Evolutionary conservation across 2,888 invertebrate genomes (phyloP), one percentile per base, ranked within the genome.

Genomic region (Chloroclystis v-ata): DNA sequence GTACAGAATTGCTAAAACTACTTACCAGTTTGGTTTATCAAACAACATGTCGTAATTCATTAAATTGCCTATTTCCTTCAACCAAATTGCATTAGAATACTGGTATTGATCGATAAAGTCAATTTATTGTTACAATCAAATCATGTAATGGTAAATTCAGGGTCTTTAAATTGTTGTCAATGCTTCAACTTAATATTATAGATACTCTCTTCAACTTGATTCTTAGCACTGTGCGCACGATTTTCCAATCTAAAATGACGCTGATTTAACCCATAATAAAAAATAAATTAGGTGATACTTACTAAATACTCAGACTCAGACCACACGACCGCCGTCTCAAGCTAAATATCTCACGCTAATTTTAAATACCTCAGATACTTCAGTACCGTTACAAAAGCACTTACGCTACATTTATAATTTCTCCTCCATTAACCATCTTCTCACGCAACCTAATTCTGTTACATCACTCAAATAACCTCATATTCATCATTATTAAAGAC

Each of bases 401-500:
- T 35, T 20, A 16, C n/a, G 16, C 20, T 10, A 16, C 32, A 37
- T 35, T 35, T 40, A 9, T 43, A 48, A 44, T 49, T 49, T 44
- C 38, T 49, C 50, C 41, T 37, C 30, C 50, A 49, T 44, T 33
- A 33, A 13, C 14, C n/a, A 33, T n/a, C 32, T 49, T 57, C 62
- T 60, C 54, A 58, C 54, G 48, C 57, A 52, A 50, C 43, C 49
- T 62, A 55, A 57, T 59, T 54, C 44, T 43, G 48, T 73, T 67
- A 57, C 67, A 57, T 59, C 65, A 71, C 54, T 60, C 63, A 69
- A 65, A 74, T 73, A 72, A 72, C 64, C 66, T 65, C 67, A 59
- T 64, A 63, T 71, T 69, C 74, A 66, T 72, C 71, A 70, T 70
- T 65, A 69, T 67, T 71, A 74, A 75, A 80, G 71, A 76, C 77